These are phyloP conservation scores for Nomia melanderi DNA, from an alignment of 1,140 invertebrate genomes.

Conservation along the genomic window DNA sequence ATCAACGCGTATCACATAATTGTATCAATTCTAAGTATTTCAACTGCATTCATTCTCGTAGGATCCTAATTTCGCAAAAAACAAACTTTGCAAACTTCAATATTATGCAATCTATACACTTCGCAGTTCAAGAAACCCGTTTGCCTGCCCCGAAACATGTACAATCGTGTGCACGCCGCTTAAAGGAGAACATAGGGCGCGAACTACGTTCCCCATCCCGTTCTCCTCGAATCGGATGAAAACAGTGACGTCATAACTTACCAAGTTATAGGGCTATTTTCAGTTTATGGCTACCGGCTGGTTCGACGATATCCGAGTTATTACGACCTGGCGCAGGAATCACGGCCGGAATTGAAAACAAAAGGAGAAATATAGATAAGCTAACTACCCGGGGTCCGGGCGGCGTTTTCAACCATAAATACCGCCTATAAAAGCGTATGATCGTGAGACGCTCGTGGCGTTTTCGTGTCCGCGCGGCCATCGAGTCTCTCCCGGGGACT, in stretches of 20 bases:
- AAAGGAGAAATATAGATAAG: conserved; percentile 32
- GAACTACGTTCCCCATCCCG: neutral
- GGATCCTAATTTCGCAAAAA: too few species aligned
- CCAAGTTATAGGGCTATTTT: conserved; percentile 49
- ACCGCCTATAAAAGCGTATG: conserved; percentile 20
- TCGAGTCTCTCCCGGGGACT: too few species aligned
- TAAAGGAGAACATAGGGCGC: neutral
- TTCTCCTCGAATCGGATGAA: conserved; percentile 2
- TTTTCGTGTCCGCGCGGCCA: neutral
- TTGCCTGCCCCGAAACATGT: too few species aligned
- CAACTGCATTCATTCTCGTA: too few species aligned
- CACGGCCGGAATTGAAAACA: conserved; percentile 40
- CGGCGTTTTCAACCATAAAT: neutral
- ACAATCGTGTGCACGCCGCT: too few species aligned
- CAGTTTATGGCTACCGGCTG: conserved; percentile 52
- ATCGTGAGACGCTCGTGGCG: neutral
- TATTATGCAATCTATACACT: too few species aligned
- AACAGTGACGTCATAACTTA: conserved; percentile 53
- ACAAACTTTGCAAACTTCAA: too few species aligned
- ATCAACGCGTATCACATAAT: too few species aligned
- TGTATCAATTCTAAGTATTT: too few species aligned
- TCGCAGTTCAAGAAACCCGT: too few species aligned
- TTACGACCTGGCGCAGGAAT: conserved; percentile 22
- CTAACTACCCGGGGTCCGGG: neutral
- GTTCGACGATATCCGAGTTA: conserved; percentile 38